phyloP scores from a whole-genome alignment of 2,888 invertebrate species.

The Endotricha flammealis region DNA sequence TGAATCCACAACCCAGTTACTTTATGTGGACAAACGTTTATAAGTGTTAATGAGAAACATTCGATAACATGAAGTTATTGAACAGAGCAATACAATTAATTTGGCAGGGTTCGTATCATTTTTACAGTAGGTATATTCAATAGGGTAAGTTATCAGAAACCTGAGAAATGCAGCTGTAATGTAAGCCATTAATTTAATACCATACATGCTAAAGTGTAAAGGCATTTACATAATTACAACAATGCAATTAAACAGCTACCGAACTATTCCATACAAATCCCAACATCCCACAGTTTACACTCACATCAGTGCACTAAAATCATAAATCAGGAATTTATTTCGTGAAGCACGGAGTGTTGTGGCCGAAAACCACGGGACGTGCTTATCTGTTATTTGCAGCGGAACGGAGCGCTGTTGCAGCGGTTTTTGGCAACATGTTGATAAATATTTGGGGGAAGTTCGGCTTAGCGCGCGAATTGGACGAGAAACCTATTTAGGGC shows the following conservation, averaged over 20 bases:
- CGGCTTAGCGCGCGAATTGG: neutral
- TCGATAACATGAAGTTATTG: no score
- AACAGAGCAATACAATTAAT: no score
- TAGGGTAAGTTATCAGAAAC: no score
- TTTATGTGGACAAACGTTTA: no score
- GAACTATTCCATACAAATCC: neutral
- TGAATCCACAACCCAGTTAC: no score
- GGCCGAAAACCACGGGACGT: conserved; percentile 57
- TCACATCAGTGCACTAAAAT: conserved; percentile 43
- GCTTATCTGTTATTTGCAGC: conserved; percentile 74
- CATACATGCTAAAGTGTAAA: no score
- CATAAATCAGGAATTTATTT: conserved; percentile 74
- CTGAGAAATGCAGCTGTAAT: no score
- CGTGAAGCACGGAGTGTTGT: conserved; percentile 54
- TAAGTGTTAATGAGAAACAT: no score
- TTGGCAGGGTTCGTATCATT: no score
- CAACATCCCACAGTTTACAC: neutral
- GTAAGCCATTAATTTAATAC: no score
- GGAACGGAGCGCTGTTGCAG: conserved; percentile 40
- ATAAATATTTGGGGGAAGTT: conserved; percentile 58
- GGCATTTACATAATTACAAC: no score
- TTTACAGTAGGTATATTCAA: no score
- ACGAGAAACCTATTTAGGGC: conserved; percentile 1
- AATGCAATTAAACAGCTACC: neutral
- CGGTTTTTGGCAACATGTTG: conserved; percentile 56